Evolutionary conservation across 2,797 vertebrate genomes (phyloP), one percentile per base, ranked within the genome.

Genomic region (Ctenochaetus hawaiiensis): DNA sequence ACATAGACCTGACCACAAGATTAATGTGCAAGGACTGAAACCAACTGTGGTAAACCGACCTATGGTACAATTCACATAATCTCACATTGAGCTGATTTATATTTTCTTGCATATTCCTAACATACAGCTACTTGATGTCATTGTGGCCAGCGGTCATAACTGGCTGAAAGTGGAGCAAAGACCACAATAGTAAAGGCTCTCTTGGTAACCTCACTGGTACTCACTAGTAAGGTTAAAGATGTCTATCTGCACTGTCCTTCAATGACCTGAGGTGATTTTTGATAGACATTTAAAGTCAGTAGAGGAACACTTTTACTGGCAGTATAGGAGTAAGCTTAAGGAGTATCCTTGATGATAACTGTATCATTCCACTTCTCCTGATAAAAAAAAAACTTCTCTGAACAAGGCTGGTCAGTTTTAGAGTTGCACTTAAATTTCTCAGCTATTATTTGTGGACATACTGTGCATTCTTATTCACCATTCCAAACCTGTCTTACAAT

Each of bases 31-130:
- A 22, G 30, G 17, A 20, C 44, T 44, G 20, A 41, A 10, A 5
- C 1, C 2, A 57, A 47, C 47, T 44, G 26, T 37, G 1, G 14
- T 51, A 13, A 51, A 65, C 47, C 8, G 8, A 63, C n/a, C 34
- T 37, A 10, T 8, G 45, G 43, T 18, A 26, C 49, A 60, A 6
- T n/a, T 60, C 1, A 2, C 34, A 57, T 34, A 5, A 6, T 26
- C 22, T 48, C 57, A n/a, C 14, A 62, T 2, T 34, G 61, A 22
- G 41, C 9, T 18, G 1, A 59, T 51, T 45, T 17, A 13, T 52
- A 58, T 56, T 56, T 60, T 68, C 14, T 47, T 56, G 17, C 2
- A 18, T 49, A 13, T 37, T 58, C 26, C n/a, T 59, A 47, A 59
- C n/a, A 51, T 23, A 30, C 51, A 26, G 6, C 17, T 6, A 18